A percentile compares a stretch with the other conserved stretches of the same genome.
These are phyloP conservation scores for Eremobia ochroleuca DNA, from an alignment of 2,888 invertebrate genomes.

Conservation along the genomic window DNA sequence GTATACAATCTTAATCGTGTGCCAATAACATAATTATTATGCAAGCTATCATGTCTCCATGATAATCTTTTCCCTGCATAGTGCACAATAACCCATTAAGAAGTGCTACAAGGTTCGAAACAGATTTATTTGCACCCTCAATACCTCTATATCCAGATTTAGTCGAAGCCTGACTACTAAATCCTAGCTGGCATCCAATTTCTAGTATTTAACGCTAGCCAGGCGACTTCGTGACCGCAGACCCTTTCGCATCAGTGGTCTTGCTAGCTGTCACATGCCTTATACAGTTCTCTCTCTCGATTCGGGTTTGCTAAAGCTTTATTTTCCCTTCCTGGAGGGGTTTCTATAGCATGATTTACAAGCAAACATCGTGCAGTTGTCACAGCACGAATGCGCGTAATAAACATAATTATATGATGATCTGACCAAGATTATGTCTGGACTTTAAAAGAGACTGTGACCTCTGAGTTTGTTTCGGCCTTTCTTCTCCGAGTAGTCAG, in stretches of 20 bases:
- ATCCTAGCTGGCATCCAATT: conserved; percentile 25
- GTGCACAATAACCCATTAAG: neutral
- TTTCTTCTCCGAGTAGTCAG: too few relatives aligned
- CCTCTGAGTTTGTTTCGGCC: too few relatives aligned
- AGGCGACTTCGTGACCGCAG: conserved; percentile 10
- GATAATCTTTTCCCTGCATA: neutral
- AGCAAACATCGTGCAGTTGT: neutral
- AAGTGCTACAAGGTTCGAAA: neutral
- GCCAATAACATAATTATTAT: neutral
- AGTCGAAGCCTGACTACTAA: conserved; percentile 5
- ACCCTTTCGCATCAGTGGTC: conserved; percentile 12
- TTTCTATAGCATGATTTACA: neutral
- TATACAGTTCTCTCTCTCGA: conserved; percentile 7
- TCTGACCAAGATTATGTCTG: too few relatives aligned
- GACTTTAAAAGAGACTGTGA: too few relatives aligned
- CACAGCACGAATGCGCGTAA: neutral
- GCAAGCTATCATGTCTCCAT: neutral
- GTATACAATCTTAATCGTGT: neutral
- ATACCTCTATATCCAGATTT: neutral
- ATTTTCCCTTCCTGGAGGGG: neutral
- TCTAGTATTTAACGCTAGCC: conserved; percentile 13
- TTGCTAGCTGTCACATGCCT: conserved; percentile 15
- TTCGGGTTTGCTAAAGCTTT: neutral
- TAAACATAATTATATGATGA: too few relatives aligned
- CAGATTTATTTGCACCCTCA: conserved; percentile 9